Conservation (phyloP, 2,113 vertebrate genomes). For the Caranx melampygus region DNA sequence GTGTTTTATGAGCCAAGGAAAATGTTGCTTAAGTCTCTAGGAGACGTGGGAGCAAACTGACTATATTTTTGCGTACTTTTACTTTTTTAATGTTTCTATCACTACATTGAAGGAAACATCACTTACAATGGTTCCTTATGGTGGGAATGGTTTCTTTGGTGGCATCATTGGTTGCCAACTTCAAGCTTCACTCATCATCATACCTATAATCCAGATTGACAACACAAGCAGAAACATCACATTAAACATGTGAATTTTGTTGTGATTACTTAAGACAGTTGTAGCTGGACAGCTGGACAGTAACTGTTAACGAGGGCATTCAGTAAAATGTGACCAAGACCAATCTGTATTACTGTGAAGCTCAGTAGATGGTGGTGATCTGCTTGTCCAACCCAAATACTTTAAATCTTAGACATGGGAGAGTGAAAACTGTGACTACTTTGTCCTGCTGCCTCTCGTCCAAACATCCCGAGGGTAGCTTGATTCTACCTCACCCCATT, state of each 20-base stretch:
- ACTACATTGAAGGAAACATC: neutral
- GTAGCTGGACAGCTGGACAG: neutral
- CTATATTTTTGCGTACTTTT: neutral
- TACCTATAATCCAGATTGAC: constrained; percentile 11
- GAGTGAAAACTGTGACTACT: constrained; percentile 8
- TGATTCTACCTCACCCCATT: constrained; percentile 8
- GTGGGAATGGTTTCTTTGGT: neutral
- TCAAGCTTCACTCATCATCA: constrained; percentile 7
- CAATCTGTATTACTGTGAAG: neutral
- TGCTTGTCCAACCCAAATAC: neutral
- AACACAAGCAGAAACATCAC: neutral
- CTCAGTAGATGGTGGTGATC: neutral
- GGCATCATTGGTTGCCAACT: constrained; percentile 23
- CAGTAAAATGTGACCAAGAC: neutral
- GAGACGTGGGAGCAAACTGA: neutral
- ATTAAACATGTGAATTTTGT: neutral
- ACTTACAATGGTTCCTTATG: neutral
- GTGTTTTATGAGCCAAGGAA: constrained; percentile 6
- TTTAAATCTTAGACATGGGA: neutral
- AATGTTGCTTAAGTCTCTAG: neutral
- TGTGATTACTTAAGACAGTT: neutral
- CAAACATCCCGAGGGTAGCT: constrained; percentile 8
- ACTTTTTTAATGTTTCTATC: neutral
- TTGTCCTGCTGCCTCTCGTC: constrained; percentile 1
- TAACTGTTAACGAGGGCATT: constrained; percentile 1